These are phyloP conservation scores for Glyptemys insculpta DNA, from an alignment of 2,797 vertebrate genomes.

Conservation along the genomic window DNA sequence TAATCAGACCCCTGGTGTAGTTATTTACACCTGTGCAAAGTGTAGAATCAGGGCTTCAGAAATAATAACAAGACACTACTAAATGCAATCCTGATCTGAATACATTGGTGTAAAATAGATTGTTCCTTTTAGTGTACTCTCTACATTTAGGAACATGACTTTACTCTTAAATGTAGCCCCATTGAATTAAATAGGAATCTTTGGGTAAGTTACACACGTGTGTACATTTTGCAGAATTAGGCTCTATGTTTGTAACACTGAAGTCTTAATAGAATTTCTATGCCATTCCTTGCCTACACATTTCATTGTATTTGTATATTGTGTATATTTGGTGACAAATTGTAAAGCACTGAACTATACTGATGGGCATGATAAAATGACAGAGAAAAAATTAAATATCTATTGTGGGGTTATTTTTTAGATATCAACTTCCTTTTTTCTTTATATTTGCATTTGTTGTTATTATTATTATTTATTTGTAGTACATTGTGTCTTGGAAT, in stretches of 20 bases:
- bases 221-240: not conserved
- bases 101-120: not conserved
- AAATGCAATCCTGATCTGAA: not conserved
- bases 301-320: not conserved
- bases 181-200: not conserved
- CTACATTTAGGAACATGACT: not conserved
- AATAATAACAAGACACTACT: not conserved
- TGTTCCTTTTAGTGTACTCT: not conserved
- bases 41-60: not conserved
- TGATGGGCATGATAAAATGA: not conserved
- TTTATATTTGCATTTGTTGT: not conserved
- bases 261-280: not conserved
- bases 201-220: not conserved
- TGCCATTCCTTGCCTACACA: not conserved
- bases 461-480: not conserved
- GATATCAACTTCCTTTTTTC: not conserved
- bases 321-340: not conserved
- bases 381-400: not conserved
- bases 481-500: not conserved
- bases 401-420: accelerated
- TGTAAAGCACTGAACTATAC: not conserved
- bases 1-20: not conserved
- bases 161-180: not conserved
- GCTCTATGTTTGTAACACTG: not conserved
- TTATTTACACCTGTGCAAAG: not conserved